phyloP scores from a whole-genome alignment of 2,888 invertebrate genomes.

The Drosophila mimetica region DNA sequence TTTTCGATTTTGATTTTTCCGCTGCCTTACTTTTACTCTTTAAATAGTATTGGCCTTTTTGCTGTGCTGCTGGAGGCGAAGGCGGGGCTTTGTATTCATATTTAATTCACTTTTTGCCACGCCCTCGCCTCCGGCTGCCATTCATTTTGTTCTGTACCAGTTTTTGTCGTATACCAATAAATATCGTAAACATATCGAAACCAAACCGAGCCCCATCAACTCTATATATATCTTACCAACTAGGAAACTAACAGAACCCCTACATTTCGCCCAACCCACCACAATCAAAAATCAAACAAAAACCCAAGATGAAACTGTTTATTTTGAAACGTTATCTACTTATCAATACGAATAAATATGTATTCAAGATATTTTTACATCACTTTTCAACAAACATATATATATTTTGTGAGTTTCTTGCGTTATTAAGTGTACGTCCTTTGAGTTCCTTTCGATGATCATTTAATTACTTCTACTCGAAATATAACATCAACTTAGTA shows the following conservation, averaged over 20 bases:
- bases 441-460: conserved; percentile 68
- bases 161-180: conserved; percentile 63
- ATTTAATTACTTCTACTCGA: conserved; percentile 54
- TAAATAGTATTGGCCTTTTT: conserved; percentile 43
- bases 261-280: conserved; percentile 46
- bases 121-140: conserved; percentile 16
- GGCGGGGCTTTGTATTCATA: conserved; percentile 14
- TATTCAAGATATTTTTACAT: conserved; percentile 58
- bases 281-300: conserved; percentile 26
- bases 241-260: conserved; percentile 63
- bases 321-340: conserved; percentile 48
- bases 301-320: conserved; percentile 54
- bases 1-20: conserved; percentile 49
- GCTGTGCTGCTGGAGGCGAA: conserved; percentile 22
- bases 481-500: conserved; percentile 40
- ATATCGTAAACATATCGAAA: conserved; percentile 57
- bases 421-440: conserved; percentile 74
- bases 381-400: conserved; percentile 63
- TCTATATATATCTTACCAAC: conserved; percentile 41
- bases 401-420: conserved; percentile 58
- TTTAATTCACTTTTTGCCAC: conserved; percentile 11
- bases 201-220: conserved; percentile 47
- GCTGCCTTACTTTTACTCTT: conserved; percentile 33
- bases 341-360: conserved; percentile 32
- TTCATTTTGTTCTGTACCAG: conserved; percentile 44